Conservation (phyloP, 2,888 invertebrate species). For the Cryptus viduatorius region DNA sequence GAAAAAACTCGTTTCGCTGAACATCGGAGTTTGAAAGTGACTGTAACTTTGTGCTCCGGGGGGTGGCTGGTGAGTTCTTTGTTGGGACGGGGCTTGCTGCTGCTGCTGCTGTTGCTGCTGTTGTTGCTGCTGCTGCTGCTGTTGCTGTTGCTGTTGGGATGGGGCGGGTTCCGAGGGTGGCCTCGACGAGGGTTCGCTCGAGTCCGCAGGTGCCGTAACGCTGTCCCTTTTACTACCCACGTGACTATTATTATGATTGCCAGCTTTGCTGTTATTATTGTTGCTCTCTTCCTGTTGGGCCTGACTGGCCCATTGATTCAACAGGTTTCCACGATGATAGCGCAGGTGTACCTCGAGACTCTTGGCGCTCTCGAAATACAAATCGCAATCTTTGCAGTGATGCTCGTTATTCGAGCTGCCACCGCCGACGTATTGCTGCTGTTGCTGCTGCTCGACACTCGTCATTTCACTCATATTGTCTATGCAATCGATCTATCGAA, state of each 20-base stretch:
- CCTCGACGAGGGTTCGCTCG: constrained; percentile 88
- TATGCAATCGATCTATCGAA: constrained; percentile 26
- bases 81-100: constrained; percentile 71
- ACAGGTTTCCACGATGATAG: constrained; percentile 92
- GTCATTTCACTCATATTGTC: constrained; percentile 83
- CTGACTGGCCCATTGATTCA: constrained; percentile 90
- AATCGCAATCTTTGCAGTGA: constrained; percentile 92
- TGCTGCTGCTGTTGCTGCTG: constrained; percentile 85
- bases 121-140: constrained; percentile 77
- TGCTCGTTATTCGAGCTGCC: constrained; percentile 86
- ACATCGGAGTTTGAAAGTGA: constrained; percentile 78
- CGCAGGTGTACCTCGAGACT: constrained; percentile 92
- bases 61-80: constrained; percentile 69
- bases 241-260: constrained; percentile 87
- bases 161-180: constrained; percentile 86
- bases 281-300: constrained; percentile 88
- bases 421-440: constrained; percentile 75
- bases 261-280: constrained; percentile 87
- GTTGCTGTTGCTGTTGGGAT: constrained; percentile 86
- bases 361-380: constrained; percentile 91
- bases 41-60: constrained; percentile 70
- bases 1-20: constrained; percentile 77
- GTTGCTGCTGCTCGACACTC: constrained; percentile 84
- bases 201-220: constrained; percentile 90
- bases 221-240: constrained; percentile 86